A percentile compares a stretch with the other conserved stretches of the same genome.
Evolutionary conservation across 1,140 invertebrate species (phyloP).

Genomic region (Hypsibius dujardini): DNA sequence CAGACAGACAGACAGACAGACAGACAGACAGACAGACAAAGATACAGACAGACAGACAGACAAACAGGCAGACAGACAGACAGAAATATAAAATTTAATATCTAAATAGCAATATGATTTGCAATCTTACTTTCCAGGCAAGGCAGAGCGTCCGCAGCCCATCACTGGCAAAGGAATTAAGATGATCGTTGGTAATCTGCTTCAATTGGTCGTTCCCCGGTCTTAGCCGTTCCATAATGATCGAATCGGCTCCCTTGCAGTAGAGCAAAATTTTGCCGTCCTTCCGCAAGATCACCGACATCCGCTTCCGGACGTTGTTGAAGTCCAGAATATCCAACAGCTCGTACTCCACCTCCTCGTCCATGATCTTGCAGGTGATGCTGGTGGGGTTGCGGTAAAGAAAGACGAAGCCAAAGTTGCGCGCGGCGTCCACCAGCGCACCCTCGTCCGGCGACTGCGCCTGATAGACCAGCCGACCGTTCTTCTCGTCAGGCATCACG

Average conservation of each 20-base stretch:
- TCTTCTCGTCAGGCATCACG: constrained; percentile 84
- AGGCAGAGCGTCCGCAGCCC: constrained; percentile 83
- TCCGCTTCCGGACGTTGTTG: constrained; percentile 93
- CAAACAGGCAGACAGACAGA: too few relatives aligned
- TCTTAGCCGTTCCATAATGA: constrained; percentile 73
- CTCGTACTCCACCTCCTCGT: constrained; percentile 70
- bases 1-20: too few relatives aligned
- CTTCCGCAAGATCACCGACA: constrained; percentile 79
- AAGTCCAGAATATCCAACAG: constrained; percentile 93
- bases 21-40: too few relatives aligned
- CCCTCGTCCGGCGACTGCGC: constrained; percentile 96
- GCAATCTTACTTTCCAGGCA: constrained; percentile 44
- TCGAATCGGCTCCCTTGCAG: constrained; percentile 96
- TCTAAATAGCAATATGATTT: too few relatives aligned
- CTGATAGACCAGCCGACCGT: constrained; percentile 55
- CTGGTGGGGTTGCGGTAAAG: constrained; percentile 59
- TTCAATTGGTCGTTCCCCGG: constrained; percentile 50
- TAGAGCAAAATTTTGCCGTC: constrained; percentile 73
- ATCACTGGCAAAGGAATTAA: constrained; percentile 91
- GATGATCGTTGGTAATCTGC: constrained; percentile 67
- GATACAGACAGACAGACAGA: too few relatives aligned
- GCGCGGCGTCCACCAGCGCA: constrained; percentile 82
- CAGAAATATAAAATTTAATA: too few relatives aligned
- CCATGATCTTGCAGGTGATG: constrained; percentile 71
- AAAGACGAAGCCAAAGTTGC: constrained; percentile 97